Evolutionary conservation across 1,140 invertebrate species (phyloP), one percentile per base, ranked within the genome.

Genomic region (Triops longicaudatus): DNA sequence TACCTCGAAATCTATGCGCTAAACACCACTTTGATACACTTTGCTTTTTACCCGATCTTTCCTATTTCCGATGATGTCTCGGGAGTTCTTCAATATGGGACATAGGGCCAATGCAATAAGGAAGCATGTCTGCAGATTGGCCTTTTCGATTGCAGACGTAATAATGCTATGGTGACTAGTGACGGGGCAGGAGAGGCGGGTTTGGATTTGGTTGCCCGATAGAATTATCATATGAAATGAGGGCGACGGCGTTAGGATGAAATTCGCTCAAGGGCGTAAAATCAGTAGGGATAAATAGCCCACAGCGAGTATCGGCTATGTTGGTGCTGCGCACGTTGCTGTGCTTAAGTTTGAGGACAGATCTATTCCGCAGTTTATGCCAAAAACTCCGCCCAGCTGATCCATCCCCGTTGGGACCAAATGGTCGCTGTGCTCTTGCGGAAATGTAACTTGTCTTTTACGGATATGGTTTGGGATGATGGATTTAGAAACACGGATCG

Each of bases 191-290:
- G 31, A 37, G 31, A 37, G 31, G 31, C 7, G 31, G 31, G 7
- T 37, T 2, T 2, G 7, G 50, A 14, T 6, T 63, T 10, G 22
- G 50, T 63, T 63, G 14, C 10, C 50, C 50, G 0, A n/a, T 5
- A 14, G 50, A 22, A 63, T 63, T 63, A 63, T 63, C 50, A 63
- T 63, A 63, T 63, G 50, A 63, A 63, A 63, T 17, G 50, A 63
- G 50, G 50, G 6, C 5, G 50, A 22, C 4, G 50, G 17, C 50
- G 50, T 63, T 63, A 63, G 50, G 50, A 22, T 63, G 50, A 63
- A 14, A 63, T 63, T 17, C 14, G 50, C 14, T 6, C 22, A 22
- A 63, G 50, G 50, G 50, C 50, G 50, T 63, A 63, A 63, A 63
- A 63, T 63, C 50, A 63, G 50, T 63, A 14, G 50, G 50, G 31